phyloP scores from a whole-genome alignment of 2,797 vertebrate genomes.

The Tokudaia tokunoshimensis region DNA sequence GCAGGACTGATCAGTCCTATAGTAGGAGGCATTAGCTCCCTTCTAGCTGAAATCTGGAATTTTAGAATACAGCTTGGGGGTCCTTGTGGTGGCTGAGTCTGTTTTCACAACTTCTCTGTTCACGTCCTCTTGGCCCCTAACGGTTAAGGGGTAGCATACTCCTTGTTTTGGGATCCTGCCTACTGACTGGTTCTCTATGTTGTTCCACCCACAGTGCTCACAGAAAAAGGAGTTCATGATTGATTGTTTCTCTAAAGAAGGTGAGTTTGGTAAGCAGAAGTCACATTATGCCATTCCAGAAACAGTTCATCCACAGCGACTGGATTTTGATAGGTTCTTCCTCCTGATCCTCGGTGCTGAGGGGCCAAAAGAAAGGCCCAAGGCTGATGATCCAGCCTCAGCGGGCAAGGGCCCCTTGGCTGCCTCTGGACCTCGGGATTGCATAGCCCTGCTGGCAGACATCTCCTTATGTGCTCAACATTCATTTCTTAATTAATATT shows the following conservation, averaged over 20 bases:
- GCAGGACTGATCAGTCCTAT: neutral
- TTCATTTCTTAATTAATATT: neutral
- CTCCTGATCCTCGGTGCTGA: conserved; percentile 93
- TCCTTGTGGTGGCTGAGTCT: neutral
- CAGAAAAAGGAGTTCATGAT: conserved; percentile 97
- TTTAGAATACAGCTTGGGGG: neutral
- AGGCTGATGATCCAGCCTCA: conserved; percentile 71
- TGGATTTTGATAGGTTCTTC: conserved; percentile 91
- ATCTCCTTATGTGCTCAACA: neutral
- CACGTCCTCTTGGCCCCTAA: conserved; percentile 88
- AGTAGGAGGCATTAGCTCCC: neutral
- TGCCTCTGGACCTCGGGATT: neutral
- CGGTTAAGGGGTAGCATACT: conserved; percentile 89
- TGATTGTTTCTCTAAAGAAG: conserved; percentile 94
- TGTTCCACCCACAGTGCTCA: conserved; percentile 90
- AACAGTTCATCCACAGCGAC: conserved; percentile 96
- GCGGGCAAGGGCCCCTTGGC: conserved; percentile 84
- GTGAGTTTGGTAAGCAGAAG: conserved; percentile 95
- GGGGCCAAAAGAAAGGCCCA: conserved; percentile 89
- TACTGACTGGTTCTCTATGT: conserved; percentile 96
- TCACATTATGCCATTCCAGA: conserved; percentile 92
- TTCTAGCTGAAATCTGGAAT: neutral
- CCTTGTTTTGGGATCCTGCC: conserved; percentile 96
- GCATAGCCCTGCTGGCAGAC: neutral
- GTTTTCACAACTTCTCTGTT: neutral